Conservation (phyloP, 2,113 vertebrate genomes). For the Pimephales promelas region DNA sequence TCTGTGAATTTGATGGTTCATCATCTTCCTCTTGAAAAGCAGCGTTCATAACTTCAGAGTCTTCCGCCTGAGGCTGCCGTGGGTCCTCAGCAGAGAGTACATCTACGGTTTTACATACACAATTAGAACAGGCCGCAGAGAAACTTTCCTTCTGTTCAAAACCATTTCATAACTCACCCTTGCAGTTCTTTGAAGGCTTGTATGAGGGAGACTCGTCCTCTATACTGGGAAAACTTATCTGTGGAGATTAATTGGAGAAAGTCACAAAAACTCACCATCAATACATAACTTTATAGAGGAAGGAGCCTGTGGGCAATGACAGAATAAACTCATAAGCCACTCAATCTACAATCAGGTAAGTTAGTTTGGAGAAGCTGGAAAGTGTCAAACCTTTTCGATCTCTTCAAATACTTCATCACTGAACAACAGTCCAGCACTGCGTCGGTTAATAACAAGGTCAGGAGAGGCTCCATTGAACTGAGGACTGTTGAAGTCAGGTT, state of each 20-base stretch:
- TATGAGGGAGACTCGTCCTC: constrained; percentile 59
- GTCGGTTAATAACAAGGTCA: background rate
- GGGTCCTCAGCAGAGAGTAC: background rate
- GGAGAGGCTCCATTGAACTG: constrained; percentile 58
- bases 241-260: background rate
- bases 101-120: background rate
- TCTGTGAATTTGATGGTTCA: background rate
- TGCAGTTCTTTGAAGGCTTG: background rate
- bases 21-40: constrained; percentile 38
- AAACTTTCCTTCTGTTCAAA: background rate
- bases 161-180: constrained; percentile 57
- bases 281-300: background rate
- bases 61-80: background rate
- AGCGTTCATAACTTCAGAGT: background rate
- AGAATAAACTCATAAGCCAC: background rate
- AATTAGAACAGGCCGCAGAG: background rate
- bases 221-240: constrained; percentile 63
- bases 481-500: constrained; percentile 58
- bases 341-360: background rate
- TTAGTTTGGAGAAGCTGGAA: background rate
- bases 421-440: background rate
- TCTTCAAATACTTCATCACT: constrained; percentile 43
- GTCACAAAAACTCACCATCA: background rate
- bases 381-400: constrained; percentile 27
- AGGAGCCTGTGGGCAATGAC: background rate